Conservation (phyloP, 1,140 invertebrate genomes). For the Pachyrhynchus sulphureomaculatus region DNA sequence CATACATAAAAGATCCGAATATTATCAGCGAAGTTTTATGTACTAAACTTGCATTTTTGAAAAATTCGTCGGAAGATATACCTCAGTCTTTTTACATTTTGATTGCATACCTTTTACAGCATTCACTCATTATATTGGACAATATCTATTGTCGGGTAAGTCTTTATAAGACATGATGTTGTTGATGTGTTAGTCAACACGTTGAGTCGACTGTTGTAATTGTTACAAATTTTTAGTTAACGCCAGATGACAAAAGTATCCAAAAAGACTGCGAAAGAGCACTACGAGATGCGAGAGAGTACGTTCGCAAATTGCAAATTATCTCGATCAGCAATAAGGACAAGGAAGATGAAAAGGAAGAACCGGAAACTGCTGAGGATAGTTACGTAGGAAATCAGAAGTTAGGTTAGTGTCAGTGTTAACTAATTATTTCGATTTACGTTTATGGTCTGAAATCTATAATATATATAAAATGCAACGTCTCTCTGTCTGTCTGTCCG, state of each 20-base stretch:
- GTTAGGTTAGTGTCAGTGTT: slow-evolving; percentile 59
- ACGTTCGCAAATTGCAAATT: slow-evolving; percentile 81
- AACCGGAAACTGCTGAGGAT: slow-evolving; percentile 67
- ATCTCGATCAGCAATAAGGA: slow-evolving; percentile 84
- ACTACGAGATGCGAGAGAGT: slow-evolving; percentile 82
- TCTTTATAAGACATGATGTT: neutral
- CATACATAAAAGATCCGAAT: slow-evolving; percentile 81
- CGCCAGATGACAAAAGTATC: slow-evolving; percentile 82
- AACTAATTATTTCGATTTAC: no score
- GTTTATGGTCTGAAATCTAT: no score
- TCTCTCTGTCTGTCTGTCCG: no score
- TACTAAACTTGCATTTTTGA: slow-evolving; percentile 87
- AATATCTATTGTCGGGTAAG: slow-evolving; percentile 91
- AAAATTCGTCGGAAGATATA: slow-evolving; percentile 62
- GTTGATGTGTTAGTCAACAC: no score
- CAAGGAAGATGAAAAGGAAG: slow-evolving; percentile 67
- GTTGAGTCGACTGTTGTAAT: no score
- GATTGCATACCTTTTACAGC: slow-evolving; percentile 85
- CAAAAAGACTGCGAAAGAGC: slow-evolving; percentile 79
- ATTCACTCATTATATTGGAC: slow-evolving; percentile 81
- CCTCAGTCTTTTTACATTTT: slow-evolving; percentile 84
- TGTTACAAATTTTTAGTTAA: slow-evolving; percentile 67
- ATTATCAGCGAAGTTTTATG: slow-evolving; percentile 92
- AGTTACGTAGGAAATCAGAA: slow-evolving; percentile 88
- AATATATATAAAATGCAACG: no score